Base-by-base conservation (phyloP, 2,888 invertebrate species). In the Tachina lurida region DNA sequence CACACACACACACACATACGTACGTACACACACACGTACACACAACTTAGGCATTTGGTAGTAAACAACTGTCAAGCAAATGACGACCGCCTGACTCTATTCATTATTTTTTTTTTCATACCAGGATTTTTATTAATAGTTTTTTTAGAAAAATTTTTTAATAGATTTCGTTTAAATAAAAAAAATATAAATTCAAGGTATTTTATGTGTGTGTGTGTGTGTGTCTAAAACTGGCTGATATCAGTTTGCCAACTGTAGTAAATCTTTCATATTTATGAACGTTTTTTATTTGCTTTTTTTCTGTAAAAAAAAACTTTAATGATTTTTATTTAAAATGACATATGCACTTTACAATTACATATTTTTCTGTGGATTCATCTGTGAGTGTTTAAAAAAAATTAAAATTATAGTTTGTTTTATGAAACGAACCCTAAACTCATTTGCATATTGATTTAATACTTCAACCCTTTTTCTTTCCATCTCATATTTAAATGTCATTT, bases 281-380 rank as follows among this genome's bases (percentile, higher is more conserved):
- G 54, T 67, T 54, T 73, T 80, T 68, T 70, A 62, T 65, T 56
- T 19, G 17, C 13, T 62, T 75, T 74, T 43, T 58, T 76, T 52
- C 49, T 19, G 8, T 43, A 63, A 13, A 77, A 52, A 67, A 79
- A 74, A 77, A 68, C 67, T 84, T 22, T 17, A 67, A 75, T 84
- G 86, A 83, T 83, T 84, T 85, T 84, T 81, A 85, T 86, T 85
- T 67, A 22, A 68, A 84, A 60, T 84, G 87, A 87, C 87, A 87
- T 75, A 71, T 84, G 81, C 74, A 85, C 76, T 75, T 78, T 54
- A 63, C 52, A 52, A 81, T 75, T 45, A 54, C n/a, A 17, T 54
- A 49, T 54, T 62, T 70, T 63, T 75, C 13, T 71, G 39, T 22
- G 13, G 9, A 43, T 41, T 70, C 31, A 71, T 78, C 49, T 22